Evolutionary conservation across 2,797 vertebrate genomes (phyloP).

Genomic region (Eulemur albifrons): DNA sequence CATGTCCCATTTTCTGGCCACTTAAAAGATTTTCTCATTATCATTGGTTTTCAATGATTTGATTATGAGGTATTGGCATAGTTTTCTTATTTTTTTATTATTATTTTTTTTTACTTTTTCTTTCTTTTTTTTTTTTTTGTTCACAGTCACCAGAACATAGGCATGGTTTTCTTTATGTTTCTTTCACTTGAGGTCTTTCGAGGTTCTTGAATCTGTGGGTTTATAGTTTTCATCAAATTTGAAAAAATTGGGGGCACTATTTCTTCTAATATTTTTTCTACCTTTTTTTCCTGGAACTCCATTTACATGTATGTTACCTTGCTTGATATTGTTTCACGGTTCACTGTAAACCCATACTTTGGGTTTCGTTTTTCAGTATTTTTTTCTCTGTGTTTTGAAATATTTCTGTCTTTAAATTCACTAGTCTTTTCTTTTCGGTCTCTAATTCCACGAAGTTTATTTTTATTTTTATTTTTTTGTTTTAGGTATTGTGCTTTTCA

Average conservation of each 20-base stretch:
- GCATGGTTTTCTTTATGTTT: background rate
- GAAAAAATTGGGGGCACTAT: background rate
- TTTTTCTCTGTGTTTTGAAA: background rate
- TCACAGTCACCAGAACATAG: too few species aligned
- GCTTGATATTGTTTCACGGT: background rate
- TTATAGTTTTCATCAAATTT: background rate
- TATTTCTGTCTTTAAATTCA: background rate
- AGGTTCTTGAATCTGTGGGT: background rate
- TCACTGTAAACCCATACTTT: background rate
- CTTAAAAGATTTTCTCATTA: conserved; percentile 5
- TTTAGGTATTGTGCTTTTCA: background rate
- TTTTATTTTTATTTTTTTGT: background rate
- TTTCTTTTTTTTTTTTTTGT: too few species aligned
- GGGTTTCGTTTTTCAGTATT: background rate
- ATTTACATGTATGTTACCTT: background rate
- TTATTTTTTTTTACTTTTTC: too few species aligned
- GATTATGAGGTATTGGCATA: background rate
- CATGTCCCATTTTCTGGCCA: background rate
- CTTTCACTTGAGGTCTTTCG: background rate
- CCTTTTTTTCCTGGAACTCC: background rate
- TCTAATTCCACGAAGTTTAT: background rate
- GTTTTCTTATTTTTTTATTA: too few species aligned
- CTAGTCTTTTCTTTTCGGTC: background rate
- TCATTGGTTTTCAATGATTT: background rate
- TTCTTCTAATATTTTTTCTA: background rate